Base-by-base conservation (phyloP, 1,140 invertebrate species). In the Adelges cooleyi region DNA sequence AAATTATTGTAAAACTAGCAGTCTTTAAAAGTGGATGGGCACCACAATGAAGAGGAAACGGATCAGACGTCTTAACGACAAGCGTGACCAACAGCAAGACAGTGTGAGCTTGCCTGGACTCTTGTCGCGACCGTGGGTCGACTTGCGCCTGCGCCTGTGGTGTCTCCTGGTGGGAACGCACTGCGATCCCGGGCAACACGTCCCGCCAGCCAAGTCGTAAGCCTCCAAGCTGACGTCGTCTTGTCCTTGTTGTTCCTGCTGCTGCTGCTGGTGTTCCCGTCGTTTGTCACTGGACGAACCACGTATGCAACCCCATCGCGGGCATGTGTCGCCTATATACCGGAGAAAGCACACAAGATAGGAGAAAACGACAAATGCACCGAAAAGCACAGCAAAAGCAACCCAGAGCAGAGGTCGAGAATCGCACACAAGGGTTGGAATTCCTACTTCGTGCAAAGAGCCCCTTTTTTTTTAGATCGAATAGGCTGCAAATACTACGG, bases 191-290 rank as follows among this genome's bases (percentile, higher is more conserved):
- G 88, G 85, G 73, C 88, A 90, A 70, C 87, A 90, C 1, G 87
- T 85, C 1, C 86, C 86, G 75, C 86, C 89, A 2, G 87, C 87
- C 15, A 89, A 72, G 71, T 89, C 86, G 67, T 90, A 90, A 8
- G 87, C 87, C 72, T 90, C 87, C 33, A 90, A 74, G 70, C 86
- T 89, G 13, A 82, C 83, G 65, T 81, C 85, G 66, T 89, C 87
- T 36, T 29, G 48, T 27, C n/a, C 3, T 42, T 23, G 18, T 29
- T 17, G 5, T 10, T 22, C 1, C n/a, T 2, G 9, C 22, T 2
- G 15, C 29, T 2, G 17, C 42, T 17, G 25, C 20, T 38, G 2
- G 36, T 27, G 78, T 18, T 82, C 81, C 67, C 87, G 13, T n/a
- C 17, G n/a, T 48, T 53, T 42, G 17, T n/a, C 20, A 15, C 33